Evolutionary conservation across 2,888 invertebrate genomes (phyloP), one percentile per base, ranked within the genome.

Genomic region (Patella depressa): DNA sequence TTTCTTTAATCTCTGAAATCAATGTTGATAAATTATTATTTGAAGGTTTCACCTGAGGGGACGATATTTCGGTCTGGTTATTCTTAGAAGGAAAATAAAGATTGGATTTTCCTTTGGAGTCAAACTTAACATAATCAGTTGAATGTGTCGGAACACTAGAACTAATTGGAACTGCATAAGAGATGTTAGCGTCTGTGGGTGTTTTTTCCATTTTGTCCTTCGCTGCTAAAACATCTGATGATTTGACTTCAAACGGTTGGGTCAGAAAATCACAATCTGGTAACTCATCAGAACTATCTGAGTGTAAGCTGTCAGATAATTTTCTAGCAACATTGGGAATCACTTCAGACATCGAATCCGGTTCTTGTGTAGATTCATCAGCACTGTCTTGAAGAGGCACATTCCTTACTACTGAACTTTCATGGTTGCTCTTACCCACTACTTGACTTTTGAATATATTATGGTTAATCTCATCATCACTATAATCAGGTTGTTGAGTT

Each of bases 211-310:
- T 12, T 19, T 65, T 65, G 24, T 19, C 11, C 3, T 65, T 65
- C 3, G 24, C 19, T 24, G 19, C 11, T 2, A 2, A 11, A 24
- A 3, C 14, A 19, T 9, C 19, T 24, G 65, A 24, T 19, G 19
- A n/a, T 45, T 9, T 45, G 45, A 45, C 9, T 45, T 45, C 45
- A 45, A 45, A 45, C 2, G 65, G 65, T 65, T 65, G 65, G 14
- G 65, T 65, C 3, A 65, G 65, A 15, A 65, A 65, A 65, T 65
- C 65, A 65, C 65, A 65, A 65, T 65, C 65, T 65, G 65, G 65
- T 24, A 65, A 14, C 11, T 65, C 65, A 65, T 65, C 65, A 65
- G 65, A 65, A 65, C 19, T 24, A 24, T 11, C 12, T 19, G 65
- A 19, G 11, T 65, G 19, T 65, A 24, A 24, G 24, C 65, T 24